Evolutionary conservation across 92 coral and sea anemone species (phyloP).

Genomic region (Galaxea fascicularis): DNA sequence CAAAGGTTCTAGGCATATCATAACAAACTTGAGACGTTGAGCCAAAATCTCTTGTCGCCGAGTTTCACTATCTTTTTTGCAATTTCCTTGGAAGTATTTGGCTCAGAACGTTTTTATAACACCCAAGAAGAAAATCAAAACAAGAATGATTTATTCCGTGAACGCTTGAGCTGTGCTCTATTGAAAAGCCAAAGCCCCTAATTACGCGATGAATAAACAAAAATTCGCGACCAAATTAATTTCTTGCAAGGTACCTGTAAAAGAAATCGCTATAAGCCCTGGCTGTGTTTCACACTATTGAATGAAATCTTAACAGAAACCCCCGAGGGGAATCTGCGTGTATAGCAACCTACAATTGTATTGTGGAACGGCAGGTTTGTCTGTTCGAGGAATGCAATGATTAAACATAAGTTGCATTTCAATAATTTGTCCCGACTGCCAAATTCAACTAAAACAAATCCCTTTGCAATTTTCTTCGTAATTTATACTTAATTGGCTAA

Average conservation of each 20-base stretch:
- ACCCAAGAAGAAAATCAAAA: neutral
- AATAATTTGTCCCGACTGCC: constrained; percentile 17
- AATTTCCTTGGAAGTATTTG: neutral
- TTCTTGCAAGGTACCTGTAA: constrained; percentile 19
- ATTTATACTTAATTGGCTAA: neutral
- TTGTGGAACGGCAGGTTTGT: constrained; percentile 23
- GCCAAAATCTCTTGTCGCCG: neutral
- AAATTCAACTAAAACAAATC: constrained; percentile 12
- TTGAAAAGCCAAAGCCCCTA: constrained; percentile 22
- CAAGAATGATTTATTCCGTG: constrained; percentile 18
- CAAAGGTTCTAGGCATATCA: constrained; percentile 18
- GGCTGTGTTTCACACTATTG: constrained; percentile 2
- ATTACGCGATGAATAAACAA: constrained; percentile 40
- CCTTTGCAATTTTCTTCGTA: constrained; percentile 12
- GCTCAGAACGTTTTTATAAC: neutral
- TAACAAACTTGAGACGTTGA: neutral
- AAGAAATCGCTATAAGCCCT: neutral
- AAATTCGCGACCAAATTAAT: constrained; percentile 23
- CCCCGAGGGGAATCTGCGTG: constrained; percentile 16
- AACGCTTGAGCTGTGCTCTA: constrained; percentile 22
- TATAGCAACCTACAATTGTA: neutral
- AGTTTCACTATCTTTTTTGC: neutral
- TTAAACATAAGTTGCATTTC: constrained; percentile 46
- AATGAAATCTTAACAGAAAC: neutral
- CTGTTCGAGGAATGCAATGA: constrained; percentile 30